These are phyloP conservation scores for Syncerus caffer DNA, from an alignment of 2,797 vertebrate genomes.

Conservation along the genomic window DNA sequence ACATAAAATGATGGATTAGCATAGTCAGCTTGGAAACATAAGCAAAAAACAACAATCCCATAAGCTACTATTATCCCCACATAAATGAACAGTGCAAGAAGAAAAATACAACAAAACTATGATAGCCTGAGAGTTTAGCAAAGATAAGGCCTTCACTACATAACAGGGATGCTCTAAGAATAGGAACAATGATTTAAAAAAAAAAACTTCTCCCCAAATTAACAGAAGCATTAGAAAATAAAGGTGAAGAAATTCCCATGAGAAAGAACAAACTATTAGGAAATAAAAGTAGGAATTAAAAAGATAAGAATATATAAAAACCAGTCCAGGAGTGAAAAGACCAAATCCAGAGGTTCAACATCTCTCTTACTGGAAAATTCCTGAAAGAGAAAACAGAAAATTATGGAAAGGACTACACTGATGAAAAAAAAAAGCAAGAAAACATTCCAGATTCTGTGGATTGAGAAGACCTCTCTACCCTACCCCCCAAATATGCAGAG, in stretches of 20 bases:
- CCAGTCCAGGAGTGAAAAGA: background rate
- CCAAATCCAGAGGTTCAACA: background rate
- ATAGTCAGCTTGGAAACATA: background rate
- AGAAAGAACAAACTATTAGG: background rate
- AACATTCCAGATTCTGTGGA: background rate
- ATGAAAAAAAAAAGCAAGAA: background rate
- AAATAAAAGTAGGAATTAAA: background rate
- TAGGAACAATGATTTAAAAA: background rate
- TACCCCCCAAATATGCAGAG: background rate
- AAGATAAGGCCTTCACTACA: background rate
- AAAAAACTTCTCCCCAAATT: background rate
- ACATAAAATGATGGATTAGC: background rate
- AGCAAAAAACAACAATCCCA: background rate
- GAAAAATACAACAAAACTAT: background rate
- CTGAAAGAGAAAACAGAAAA: slow-evolving; percentile 28
- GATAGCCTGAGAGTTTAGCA: background rate
- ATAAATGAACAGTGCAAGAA: background rate
- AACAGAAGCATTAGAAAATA: background rate
- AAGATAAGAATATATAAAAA: background rate
- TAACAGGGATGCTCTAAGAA: background rate
- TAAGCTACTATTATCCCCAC: background rate
- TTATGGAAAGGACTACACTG: background rate
- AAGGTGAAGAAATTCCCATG: background rate
- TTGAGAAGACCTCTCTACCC: background rate
- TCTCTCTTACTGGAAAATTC: background rate